Percentiles rank a stretch among this genome's conserved stretches.
These are phyloP conservation scores for Andrena bucephala DNA, from an alignment of 2,888 invertebrate genomes.

Conservation along the genomic window DNA sequence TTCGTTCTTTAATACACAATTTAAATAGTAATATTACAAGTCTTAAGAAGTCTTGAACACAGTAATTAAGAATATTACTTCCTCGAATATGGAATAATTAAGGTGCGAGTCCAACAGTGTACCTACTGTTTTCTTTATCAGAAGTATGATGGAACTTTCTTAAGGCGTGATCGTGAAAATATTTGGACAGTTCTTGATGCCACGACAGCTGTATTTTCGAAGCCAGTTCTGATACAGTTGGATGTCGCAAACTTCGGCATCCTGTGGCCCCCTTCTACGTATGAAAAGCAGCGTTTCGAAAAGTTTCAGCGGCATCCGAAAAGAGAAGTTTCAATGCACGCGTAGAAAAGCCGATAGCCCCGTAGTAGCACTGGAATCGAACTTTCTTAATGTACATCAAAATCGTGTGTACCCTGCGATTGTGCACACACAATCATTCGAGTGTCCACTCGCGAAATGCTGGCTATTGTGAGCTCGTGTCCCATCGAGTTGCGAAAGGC, in stretches of 20 bases:
- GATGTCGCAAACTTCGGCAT: background rate
- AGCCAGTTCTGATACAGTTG: no score
- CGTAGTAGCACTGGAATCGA: slow-evolving; percentile 11
- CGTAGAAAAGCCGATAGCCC: slow-evolving; percentile 7
- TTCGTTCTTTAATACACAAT: background rate
- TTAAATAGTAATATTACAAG: background rate
- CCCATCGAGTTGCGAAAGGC: background rate
- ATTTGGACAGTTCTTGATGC: no score
- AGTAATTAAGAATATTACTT: background rate
- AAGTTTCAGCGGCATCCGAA: slow-evolving; percentile 18
- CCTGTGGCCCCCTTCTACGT: background rate
- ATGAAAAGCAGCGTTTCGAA: slow-evolving; percentile 17
- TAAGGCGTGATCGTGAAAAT: background rate
- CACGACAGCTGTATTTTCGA: background rate
- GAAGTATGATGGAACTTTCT: background rate
- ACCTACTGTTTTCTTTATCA: background rate
- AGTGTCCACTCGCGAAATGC: background rate
- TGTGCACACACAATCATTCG: background rate
- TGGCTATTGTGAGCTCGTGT: background rate
- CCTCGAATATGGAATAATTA: background rate
- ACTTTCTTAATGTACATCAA: slow-evolving; percentile 1
- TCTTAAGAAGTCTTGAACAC: background rate
- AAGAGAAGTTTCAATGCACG: slow-evolving; percentile 25
- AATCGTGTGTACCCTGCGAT: slow-evolving; percentile 4
- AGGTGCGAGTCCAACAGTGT: background rate